Conservation (phyloP, 2,888 invertebrate genomes). For the Cantharis flavilabris region DNA sequence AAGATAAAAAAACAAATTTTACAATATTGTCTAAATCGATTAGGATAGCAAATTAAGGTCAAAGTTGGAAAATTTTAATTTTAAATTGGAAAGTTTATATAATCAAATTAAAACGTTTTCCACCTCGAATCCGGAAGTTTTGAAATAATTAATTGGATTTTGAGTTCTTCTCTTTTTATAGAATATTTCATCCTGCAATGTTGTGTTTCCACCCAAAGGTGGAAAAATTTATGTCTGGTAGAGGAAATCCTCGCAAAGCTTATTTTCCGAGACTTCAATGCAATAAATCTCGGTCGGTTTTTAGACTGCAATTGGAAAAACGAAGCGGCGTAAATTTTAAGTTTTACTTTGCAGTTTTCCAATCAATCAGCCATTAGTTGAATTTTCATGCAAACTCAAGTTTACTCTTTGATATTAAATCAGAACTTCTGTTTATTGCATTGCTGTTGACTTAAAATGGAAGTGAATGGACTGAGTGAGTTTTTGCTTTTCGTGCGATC, state of each 20-base stretch:
- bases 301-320: not conserved
- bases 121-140: not conserved
- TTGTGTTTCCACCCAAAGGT: not conserved
- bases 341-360: not conserved
- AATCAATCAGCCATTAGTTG: not conserved
- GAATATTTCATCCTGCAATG: not conserved
- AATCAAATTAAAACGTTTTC: not conserved
- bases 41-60: not conserved
- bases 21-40: not conserved
- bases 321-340: not conserved
- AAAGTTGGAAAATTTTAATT: not conserved
- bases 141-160: not conserved
- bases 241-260: not conserved
- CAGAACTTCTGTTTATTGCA: not conserved
- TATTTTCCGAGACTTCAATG: not conserved
- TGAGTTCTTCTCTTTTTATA: not conserved
- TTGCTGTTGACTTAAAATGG: not conserved
- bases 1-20: not conserved
- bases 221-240: not conserved
- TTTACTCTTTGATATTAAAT: not conserved
- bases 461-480: not conserved
- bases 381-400: not conserved
- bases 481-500: not conserved
- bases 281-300: not conserved
- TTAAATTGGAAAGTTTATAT: not conserved